Evolutionary conservation across 2,888 invertebrate species (phyloP), one percentile per base, ranked within the genome.

Genomic region (Carterocephalus palaemon): DNA sequence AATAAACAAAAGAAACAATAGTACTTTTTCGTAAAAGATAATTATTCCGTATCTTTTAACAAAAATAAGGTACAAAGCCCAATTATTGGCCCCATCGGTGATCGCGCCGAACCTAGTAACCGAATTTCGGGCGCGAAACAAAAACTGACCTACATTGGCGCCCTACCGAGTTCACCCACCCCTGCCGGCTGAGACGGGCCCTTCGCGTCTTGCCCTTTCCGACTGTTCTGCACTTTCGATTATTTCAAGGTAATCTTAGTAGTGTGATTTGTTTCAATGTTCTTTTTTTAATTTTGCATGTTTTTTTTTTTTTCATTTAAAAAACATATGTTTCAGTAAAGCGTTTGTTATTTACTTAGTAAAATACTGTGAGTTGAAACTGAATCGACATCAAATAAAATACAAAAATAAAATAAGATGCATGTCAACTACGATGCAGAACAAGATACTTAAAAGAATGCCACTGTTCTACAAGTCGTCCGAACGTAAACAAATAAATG

Each of bases 111-210:
- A 79, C 81, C 82, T 62, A 85, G 73, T 86, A 84, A 86, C 85
- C 86, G 85, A 86, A 85, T 82, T 86, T 85, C 75, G 82, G 75
- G 70, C 81, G 84, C 82, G 79, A 81, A 84, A 85, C 86, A 85
- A 86, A 85, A 86, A 83, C 83, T 85, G 86, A 86, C 86, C 86
- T 84, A 86, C 78, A 82, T 85, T 61, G 64, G 76, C 81, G 78
- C 84, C 84, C 82, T 73, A 74, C 70, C 62, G 79, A 74, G 84
- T 84, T 85, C 84, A 83, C 62, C 82, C 82, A 84, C 85, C 85
- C 85, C 83, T 67, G 74, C 66, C 67, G 67, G 59, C 66, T 60
- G 71, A 74, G 75, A 67, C 77, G 70, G 60, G 67, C 78, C 80
- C 81, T 76, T 68, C 70, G 66, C 70, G 69, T 66, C 77, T 76